phyloP scores from a whole-genome alignment of 2,888 invertebrate species.

The Desoria tigrina region DNA sequence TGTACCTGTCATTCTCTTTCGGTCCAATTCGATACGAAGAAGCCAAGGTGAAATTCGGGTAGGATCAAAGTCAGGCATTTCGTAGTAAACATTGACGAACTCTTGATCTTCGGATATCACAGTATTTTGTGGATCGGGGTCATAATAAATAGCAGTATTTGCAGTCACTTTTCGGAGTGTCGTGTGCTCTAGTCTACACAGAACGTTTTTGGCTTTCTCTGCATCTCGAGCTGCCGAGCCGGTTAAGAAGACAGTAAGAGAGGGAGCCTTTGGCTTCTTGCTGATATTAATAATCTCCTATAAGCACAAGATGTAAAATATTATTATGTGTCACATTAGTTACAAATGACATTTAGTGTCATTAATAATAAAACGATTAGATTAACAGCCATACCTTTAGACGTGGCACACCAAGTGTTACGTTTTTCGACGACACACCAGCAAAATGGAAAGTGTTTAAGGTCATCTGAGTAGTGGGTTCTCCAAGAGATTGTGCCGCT shows the following conservation, averaged over 20 bases:
- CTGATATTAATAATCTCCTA: conserved; percentile 88
- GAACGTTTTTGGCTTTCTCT: conserved; percentile 98
- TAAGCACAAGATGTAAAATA: conserved; percentile 24
- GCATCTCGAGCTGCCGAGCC: conserved; percentile 98
- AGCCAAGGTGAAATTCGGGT: conserved; percentile 97
- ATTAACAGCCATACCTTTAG: no score
- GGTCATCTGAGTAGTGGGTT: conserved; percentile 99
- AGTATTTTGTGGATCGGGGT: conserved; percentile 97
- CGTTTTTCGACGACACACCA: conserved; percentile 99
- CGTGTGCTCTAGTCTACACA: conserved; percentile 96
- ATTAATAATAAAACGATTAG: neutral
- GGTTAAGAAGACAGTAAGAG: conserved; percentile 93
- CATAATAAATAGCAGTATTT: conserved; percentile 97
- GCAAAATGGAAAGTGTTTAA: conserved; percentile 99
- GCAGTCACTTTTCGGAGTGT: conserved; percentile 95
- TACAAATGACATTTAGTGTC: neutral
- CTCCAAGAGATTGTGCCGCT: conserved; percentile 97
- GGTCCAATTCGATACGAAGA: conserved; percentile 93
- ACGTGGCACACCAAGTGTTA: conserved; percentile 98
- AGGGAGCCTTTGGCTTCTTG: conserved; percentile 98
- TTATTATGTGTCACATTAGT: neutral
- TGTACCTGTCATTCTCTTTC: conserved; percentile 86
- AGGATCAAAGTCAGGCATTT: conserved; percentile 99
- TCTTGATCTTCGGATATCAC: conserved; percentile 99
- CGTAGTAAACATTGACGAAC: conserved; percentile 99